Evolutionary conservation across 2,797 vertebrate genomes (phyloP).

Genomic region (Echiichthys vipera): DNA sequence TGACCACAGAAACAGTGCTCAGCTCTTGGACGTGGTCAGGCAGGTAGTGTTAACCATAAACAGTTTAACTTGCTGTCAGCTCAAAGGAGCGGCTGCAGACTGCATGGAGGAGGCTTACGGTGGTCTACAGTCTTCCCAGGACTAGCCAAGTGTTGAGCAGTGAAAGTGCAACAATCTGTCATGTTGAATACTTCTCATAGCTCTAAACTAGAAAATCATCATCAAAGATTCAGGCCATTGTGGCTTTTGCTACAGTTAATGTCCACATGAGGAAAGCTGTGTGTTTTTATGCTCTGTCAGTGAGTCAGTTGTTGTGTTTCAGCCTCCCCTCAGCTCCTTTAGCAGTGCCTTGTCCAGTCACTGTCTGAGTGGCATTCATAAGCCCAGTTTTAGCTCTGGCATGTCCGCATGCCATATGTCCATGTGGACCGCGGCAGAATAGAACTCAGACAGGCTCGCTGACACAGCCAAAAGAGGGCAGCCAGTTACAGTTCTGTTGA

Average conservation of each 20-base stretch:
- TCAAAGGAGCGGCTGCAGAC: constrained; percentile 24
- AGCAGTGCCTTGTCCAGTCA: constrained; percentile 18
- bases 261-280: constrained; percentile 4
- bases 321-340: constrained; percentile 18
- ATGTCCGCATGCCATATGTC: constrained; percentile 47
- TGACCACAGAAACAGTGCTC: neutral
- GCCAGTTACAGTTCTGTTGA: constrained; percentile 23
- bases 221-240: neutral
- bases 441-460: constrained; percentile 34
- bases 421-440: constrained; percentile 33
- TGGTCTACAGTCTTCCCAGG: neutral
- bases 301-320: constrained; percentile 31
- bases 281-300: neutral
- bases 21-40: neutral
- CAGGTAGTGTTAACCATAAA: neutral
- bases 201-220: neutral
- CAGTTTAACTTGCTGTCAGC: neutral
- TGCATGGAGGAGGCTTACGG: neutral
- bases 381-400: constrained; percentile 40
- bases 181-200: no score
- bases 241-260: neutral
- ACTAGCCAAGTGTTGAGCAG: neutral
- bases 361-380: constrained; percentile 37
- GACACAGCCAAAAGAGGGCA: constrained; percentile 33
- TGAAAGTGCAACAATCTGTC: neutral